Evolutionary conservation across 2,113 vertebrate species (phyloP), one percentile per base, ranked within the genome.

Genomic region (Pteruthius melanotis): DNA sequence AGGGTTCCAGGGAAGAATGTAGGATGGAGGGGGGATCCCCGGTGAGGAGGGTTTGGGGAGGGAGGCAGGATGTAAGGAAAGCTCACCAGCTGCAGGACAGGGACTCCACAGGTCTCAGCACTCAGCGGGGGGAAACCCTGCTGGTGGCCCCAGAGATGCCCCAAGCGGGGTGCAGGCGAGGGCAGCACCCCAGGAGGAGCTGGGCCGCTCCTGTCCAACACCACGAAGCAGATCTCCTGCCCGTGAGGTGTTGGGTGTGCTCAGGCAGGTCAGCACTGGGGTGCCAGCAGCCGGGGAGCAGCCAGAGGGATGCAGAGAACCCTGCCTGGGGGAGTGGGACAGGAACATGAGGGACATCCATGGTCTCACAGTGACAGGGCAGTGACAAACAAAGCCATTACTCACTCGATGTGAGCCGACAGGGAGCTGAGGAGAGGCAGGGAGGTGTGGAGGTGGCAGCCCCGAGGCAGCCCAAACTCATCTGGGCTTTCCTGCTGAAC

Each of bases 91-190:
- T 44, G 42, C 39, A 79, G 60, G 20, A 56, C 1, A 2, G 59
- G 28, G 11, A n/a, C 26, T 66, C 24, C 37, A 23, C 52, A 57
- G 10, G 13, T 45, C 45, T 53, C 53, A 31, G 22, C 0, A 0
- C n/a, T 70, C 11, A 13, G 0, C 8, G 0, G 0, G 2, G n/a
- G 20, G 22, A 85, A 87, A 42, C 14, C 8, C 27, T 40, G 10
- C 42, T 35, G 35, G 42, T 60, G 33, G 17, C 22, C 71, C 28
- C 24, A 16, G 42, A 30, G 3, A n/a, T 49, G 5, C 21, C 37
- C 54, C 19, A 22, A 13, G 28, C 15, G 44, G 33, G n/a, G 39
- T 42, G 47, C 42, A 31, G n/a, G 13, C 13, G 47, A 23, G 28
- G 45, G 39, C 74, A 89, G 53, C 68, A 65, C 8, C 26, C 21